Conservation (phyloP, 2,113 vertebrate species). For the Tenebrosternarchus preto region DNA sequence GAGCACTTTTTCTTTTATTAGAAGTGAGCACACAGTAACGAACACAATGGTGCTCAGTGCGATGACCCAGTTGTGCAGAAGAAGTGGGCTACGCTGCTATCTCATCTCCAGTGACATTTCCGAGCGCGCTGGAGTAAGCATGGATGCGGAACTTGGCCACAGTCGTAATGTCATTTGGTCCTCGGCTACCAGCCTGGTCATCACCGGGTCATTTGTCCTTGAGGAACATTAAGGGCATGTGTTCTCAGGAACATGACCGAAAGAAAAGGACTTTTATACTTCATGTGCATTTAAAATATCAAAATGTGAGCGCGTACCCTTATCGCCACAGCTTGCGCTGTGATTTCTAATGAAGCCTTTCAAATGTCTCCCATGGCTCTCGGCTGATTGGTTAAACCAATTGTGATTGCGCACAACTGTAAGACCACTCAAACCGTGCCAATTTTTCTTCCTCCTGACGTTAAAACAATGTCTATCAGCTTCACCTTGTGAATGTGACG, state of each 20-base stretch:
- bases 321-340: neutral
- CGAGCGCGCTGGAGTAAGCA: constrained; percentile 27
- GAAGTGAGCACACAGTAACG: neutral
- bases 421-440: neutral
- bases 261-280: too few relatives aligned
- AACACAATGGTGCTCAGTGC: neutral
- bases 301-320: neutral
- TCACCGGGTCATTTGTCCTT: constrained; percentile 15
- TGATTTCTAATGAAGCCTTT: neutral
- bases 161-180: constrained; percentile 28
- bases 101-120: constrained; percentile 21
- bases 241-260: neutral
- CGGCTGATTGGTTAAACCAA: neutral
- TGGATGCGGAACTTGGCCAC: constrained; percentile 8
- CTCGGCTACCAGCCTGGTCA: neutral
- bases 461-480: neutral
- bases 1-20: neutral
- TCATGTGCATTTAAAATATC: too few relatives aligned
- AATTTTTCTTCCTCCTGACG: neutral
- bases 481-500: constrained; percentile 16
- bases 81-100: neutral
- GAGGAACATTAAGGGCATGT: neutral
- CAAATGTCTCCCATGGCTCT: neutral
- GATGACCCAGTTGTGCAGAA: constrained; percentile 3
- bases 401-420: too few relatives aligned